Conservation (phyloP, 2,113 vertebrate species). For the Hoplias malabaricus region DNA sequence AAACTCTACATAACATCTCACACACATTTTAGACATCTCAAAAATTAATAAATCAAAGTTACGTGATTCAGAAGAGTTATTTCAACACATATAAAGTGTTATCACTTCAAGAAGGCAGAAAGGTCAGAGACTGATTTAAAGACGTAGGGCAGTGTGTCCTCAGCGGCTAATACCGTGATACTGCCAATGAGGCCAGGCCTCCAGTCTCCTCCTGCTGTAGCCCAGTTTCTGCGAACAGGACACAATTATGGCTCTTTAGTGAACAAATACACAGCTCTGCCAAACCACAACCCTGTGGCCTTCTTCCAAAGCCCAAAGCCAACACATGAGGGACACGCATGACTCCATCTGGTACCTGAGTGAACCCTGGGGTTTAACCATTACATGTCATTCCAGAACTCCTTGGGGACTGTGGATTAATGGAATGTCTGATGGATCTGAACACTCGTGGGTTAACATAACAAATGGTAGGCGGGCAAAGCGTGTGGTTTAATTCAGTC, state of each 20-base stretch:
- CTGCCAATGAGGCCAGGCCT: slow-evolving; percentile 27
- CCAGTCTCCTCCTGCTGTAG: slow-evolving; percentile 3
- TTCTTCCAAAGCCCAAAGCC: slow-evolving; percentile 12
- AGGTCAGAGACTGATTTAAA: not conserved
- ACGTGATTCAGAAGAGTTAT: not conserved
- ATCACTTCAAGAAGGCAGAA: not conserved
- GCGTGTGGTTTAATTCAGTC: not conserved
- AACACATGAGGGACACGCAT: not conserved
- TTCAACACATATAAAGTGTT: too few relatives aligned
- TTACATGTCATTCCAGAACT: slow-evolving; percentile 16
- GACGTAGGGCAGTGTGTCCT: not conserved
- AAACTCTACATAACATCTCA: too few relatives aligned
- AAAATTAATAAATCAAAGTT: too few relatives aligned
- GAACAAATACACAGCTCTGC: slow-evolving; percentile 40
- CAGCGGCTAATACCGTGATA: not conserved
- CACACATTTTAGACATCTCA: too few relatives aligned
- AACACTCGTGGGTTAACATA: slow-evolving; percentile 6
- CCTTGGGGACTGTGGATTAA: slow-evolving; percentile 10
- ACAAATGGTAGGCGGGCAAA: not conserved
- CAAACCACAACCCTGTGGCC: slow-evolving; percentile 35
- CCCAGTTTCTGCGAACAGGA: slow-evolving; percentile 41
- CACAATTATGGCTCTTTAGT: slow-evolving; percentile 35
- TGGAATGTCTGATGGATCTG: not conserved
- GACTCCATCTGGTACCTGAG: slow-evolving; percentile 16
- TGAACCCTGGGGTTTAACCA: slow-evolving; percentile 27